phyloP scores from a whole-genome alignment of 2,113 vertebrate species.

The Micronisus gabar region DNA sequence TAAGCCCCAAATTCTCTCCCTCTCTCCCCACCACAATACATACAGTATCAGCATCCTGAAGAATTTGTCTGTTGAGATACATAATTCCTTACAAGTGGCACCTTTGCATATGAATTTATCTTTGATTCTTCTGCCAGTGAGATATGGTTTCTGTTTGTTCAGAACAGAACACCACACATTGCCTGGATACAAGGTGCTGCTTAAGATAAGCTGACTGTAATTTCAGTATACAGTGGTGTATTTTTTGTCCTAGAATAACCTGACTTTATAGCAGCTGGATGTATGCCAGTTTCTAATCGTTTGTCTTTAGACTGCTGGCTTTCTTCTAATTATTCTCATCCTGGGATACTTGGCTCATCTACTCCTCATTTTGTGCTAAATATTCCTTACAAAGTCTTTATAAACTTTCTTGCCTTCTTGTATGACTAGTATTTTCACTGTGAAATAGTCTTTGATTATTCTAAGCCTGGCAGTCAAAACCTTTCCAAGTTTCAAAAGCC shows the following conservation, averaged over 20 bases:
- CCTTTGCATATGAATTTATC: not conserved
- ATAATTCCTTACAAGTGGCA: not conserved
- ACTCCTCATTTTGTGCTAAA: conserved; percentile 40
- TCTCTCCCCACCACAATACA: not conserved
- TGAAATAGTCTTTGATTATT: conserved; percentile 38
- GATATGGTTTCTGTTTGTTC: conserved; percentile 11
- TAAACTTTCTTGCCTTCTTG: not conserved
- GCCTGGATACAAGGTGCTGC: conserved; percentile 62
- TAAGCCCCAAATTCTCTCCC: not conserved
- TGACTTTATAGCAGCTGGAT: conserved; percentile 59
- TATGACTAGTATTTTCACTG: not conserved
- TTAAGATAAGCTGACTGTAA: conserved; percentile 66
- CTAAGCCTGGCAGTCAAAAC: not conserved
- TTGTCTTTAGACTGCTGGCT: conserved; percentile 55
- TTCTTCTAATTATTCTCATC: conserved; percentile 70
- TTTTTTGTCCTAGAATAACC: conserved; percentile 51
- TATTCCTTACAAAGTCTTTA: conserved; percentile 49
- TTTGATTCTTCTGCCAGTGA: conserved; percentile 12
- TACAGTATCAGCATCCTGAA: not conserved
- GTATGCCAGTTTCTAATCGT: conserved; percentile 57
- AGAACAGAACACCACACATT: conserved; percentile 4
- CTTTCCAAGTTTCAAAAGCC: conserved; percentile 18
- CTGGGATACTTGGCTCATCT: conserved; percentile 52
- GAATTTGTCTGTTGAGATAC: not conserved
- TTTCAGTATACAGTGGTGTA: conserved; percentile 53